phyloP scores from a whole-genome alignment of 2,797 vertebrate species.

The Onychomys leucogaster region DNA sequence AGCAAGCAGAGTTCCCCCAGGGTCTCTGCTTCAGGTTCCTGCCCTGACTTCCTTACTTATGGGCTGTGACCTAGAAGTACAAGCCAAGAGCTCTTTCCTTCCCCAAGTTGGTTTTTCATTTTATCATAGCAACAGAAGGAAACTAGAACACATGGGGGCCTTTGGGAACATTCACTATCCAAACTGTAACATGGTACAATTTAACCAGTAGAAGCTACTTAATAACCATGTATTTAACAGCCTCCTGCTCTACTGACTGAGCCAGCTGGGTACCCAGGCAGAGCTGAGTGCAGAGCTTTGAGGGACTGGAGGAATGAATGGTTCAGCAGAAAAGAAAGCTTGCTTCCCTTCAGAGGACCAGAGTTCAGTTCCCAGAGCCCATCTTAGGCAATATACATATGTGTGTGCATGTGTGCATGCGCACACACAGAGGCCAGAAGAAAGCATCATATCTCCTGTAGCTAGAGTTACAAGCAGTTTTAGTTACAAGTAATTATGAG shows the following conservation, averaged over 20 bases:
- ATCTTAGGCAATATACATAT: neutral
- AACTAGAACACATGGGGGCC: neutral
- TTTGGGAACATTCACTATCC: neutral
- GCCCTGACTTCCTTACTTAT: neutral
- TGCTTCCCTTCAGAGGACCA: neutral
- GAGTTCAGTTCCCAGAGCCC: neutral
- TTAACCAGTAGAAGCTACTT: neutral
- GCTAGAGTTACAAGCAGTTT: neutral
- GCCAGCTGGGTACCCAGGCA: neutral
- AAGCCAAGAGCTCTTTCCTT: neutral
- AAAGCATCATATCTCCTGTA: neutral
- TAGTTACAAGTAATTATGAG: neutral
- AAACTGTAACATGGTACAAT: too few relatives aligned
- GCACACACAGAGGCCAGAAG: neutral
- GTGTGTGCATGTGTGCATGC: neutral
- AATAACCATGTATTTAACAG: neutral
- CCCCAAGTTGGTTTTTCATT: neutral
- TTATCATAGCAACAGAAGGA: neutral
- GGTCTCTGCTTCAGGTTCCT: neutral
- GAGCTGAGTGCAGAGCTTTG: neutral
- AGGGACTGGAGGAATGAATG: neutral
- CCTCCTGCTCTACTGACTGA: neutral
- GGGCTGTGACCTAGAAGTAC: neutral
- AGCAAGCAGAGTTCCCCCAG: neutral
- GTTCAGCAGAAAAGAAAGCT: neutral